These are phyloP conservation scores for Phrynosoma platyrhinos DNA, from an alignment of 2,113 vertebrate species.

Conservation along the genomic window DNA sequence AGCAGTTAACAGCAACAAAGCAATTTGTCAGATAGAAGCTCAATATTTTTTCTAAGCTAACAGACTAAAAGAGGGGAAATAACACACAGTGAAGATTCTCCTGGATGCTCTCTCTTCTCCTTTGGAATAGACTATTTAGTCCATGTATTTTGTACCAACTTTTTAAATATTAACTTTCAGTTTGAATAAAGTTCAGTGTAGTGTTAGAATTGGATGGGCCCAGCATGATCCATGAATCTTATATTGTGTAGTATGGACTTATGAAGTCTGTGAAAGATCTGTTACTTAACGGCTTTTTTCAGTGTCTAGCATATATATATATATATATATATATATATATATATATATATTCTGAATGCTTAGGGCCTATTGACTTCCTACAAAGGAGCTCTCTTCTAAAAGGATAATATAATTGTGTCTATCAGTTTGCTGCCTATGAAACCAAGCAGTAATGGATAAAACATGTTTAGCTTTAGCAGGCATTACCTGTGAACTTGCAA, in stretches of 20 bases:
- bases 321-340: background rate
- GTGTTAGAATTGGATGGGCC: background rate
- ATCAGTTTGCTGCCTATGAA: background rate
- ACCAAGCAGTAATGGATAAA: background rate
- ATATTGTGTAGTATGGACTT: background rate
- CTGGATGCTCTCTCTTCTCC: background rate
- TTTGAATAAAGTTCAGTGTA: background rate
- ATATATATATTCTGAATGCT: background rate
- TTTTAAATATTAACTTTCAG: constrained; percentile 14
- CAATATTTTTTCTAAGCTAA: background rate
- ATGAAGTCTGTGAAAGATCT: background rate
- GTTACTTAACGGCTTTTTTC: background rate
- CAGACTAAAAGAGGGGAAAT: background rate
- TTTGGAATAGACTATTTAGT: background rate
- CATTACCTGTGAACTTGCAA: background rate
- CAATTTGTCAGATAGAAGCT: no score
- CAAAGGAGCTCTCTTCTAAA: background rate
- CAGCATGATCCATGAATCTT: background rate
- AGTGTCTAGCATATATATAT: background rate
- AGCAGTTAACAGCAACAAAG: no score
- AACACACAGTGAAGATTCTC: background rate
- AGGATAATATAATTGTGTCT: background rate
- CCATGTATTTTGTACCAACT: background rate
- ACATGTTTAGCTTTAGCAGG: background rate
- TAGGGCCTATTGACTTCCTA: no score